Percentiles rank a stretch among this genome's conserved stretches.
These are phyloP conservation scores for Tholera decimalis DNA, from an alignment of 2,888 invertebrate species.

Conservation along the genomic window DNA sequence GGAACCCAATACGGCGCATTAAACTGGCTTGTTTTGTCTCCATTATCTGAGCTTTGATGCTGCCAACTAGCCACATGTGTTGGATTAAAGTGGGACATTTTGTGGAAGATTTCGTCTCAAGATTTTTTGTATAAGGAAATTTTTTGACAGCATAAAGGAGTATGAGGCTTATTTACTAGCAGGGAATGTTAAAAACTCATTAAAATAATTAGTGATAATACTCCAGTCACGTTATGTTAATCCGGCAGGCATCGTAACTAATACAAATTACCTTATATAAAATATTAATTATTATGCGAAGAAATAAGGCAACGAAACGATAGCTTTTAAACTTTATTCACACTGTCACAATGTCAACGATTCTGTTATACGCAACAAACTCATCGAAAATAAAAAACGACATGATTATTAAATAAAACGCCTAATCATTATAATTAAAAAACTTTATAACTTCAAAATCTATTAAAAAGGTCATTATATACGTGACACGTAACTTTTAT, in stretches of 20 bases:
- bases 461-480: slow-evolving; percentile 60
- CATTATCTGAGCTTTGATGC: slow-evolving; percentile 90
- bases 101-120: slow-evolving; percentile 28
- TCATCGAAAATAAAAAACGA: slow-evolving; percentile 29
- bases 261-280: not conserved
- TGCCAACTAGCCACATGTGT: slow-evolving; percentile 83
- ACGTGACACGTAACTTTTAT: slow-evolving; percentile 65
- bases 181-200: not conserved
- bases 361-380: slow-evolving; percentile 29
- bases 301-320: not conserved
- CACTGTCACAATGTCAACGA: slow-evolving; percentile 13
- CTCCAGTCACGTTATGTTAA: not conserved
- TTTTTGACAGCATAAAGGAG: not conserved
- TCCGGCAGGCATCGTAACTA: not conserved
- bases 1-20: slow-evolving; percentile 88
- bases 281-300: not conserved
- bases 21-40: slow-evolving; percentile 89
- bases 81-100: slow-evolving; percentile 63
- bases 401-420: slow-evolving; percentile 51
- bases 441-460: slow-evolving; percentile 54
- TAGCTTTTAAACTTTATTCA: not conserved
- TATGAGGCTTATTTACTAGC: not conserved
- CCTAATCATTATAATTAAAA: slow-evolving; percentile 54
- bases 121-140: too few species aligned
- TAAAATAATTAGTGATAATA: not conserved